These are phyloP conservation scores for Anarhynchus alexandrinus DNA, from an alignment of 2,113 vertebrate genomes.

Conservation along the genomic window DNA sequence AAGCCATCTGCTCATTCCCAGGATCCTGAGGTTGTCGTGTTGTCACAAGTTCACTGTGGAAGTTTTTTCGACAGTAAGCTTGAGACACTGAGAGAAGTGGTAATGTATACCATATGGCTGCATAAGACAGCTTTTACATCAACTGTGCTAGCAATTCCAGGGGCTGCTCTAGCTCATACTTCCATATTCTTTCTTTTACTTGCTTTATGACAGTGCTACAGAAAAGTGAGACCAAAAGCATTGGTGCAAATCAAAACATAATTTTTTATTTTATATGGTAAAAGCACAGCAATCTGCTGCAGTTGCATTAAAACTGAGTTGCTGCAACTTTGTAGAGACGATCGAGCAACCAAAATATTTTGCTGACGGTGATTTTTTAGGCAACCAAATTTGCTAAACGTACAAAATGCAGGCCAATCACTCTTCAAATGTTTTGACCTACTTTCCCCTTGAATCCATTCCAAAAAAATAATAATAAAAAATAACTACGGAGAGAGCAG, in stretches of 20 bases:
- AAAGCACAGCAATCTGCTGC: neutral
- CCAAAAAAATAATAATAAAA: constrained; percentile 62
- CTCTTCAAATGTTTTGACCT: constrained; percentile 59
- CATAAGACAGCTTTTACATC: neutral
- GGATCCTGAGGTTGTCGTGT: neutral
- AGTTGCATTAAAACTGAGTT: neutral
- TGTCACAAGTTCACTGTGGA: neutral
- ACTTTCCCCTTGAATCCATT: constrained; percentile 61
- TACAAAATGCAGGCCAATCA: constrained; percentile 48
- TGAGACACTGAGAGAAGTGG: neutral
- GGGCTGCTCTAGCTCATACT: neutral
- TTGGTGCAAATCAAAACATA: neutral
- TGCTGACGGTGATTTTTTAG: constrained; percentile 47
- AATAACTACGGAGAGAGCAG: constrained; percentile 59
- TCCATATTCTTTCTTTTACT: neutral
- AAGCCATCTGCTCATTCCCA: neutral
- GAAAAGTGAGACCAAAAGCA: neutral
- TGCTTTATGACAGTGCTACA: neutral
- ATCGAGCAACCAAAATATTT: constrained; percentile 22
- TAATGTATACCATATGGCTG: neutral
- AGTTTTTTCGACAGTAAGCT: neutral
- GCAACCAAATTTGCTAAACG: constrained; percentile 57
- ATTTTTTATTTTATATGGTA: neutral
- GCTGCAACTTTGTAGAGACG: neutral
- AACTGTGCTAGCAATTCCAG: neutral